These are phyloP conservation scores for Sebastes miniatus DNA, from an alignment of 2,797 vertebrate species.

Conservation along the genomic window DNA sequence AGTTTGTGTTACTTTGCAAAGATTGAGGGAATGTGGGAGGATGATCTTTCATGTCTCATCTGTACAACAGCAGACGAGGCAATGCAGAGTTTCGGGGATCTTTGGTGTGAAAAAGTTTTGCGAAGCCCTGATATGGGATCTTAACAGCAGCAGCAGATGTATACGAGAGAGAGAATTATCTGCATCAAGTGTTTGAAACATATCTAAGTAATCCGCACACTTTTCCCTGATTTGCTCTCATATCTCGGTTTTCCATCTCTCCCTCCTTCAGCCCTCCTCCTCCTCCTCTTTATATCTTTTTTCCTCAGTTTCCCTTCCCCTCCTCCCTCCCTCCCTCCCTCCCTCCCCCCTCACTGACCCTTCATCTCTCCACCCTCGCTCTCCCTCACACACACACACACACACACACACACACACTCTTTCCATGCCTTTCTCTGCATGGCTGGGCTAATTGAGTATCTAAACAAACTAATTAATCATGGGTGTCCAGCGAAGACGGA, in stretches of 20 bases:
- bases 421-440: constrained; percentile 83
- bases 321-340: not conserved
- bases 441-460: constrained; percentile 95
- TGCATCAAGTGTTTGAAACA: not conserved
- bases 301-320: constrained; percentile 33
- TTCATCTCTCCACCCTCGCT: constrained; percentile 41
- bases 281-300: not conserved
- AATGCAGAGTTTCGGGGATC: not conserved
- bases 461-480: constrained; percentile 99
- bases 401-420: constrained; percentile 32
- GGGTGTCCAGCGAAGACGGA: constrained; percentile 89
- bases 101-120: not conserved
- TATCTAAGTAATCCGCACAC: not conserved
- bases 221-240: not conserved
- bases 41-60: not conserved
- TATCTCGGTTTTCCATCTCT: constrained; percentile 69
- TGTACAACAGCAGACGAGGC: not conserved
- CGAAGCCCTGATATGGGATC: not conserved
- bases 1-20: not conserved
- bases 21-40: not conserved
- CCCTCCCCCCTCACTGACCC: constrained; percentile 28
- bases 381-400: not conserved
- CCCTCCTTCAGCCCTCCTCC: not conserved
- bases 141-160: not conserved
- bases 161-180: not conserved